Evolutionary conservation across 2,888 invertebrate genomes (phyloP), one percentile per base, ranked within the genome.

Genomic region (Xanthia icteritia): DNA sequence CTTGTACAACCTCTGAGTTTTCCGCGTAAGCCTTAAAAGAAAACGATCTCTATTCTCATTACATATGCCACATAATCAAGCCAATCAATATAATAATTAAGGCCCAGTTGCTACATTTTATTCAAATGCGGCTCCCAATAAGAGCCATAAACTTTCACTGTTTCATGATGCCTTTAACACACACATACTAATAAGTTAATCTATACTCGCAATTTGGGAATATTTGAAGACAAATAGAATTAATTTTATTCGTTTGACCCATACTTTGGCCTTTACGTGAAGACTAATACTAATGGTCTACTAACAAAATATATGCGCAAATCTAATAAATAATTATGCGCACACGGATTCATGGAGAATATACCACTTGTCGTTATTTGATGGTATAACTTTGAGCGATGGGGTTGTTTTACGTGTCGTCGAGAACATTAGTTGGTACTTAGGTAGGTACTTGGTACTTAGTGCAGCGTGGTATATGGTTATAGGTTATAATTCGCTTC

Each of bases 21-120:
- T 84, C 72, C 71, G 82, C 82, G 66, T 85, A 82, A 13, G 0
- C 66, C 66, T 67, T 84, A 77, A 85, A 83, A 73, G 54, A 75
- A 77, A 81, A 83, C 72, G 65, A 66, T 42, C 72, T 77, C 75
- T 5, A 69, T 60, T 74, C 65, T 58, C 79, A 84, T 88, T 81
- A 88, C 86, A 81, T 86, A 88, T 75, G 81, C 88, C 65, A 69
- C 82, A 77, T 85, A 86, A 88, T 88, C 85, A 88, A 88, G 42
- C 81, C 88, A 88, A 86, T 88, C 82, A 85, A 81, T 79, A 70
- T 82, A 82, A 83, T 86, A 82, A 83, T 86, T 76, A 85, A 79
- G 65, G 2, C 65, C 63, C 61, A 80, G 69, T 82, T 86, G 75
- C 84, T 81, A 81, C 77, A 88, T 82, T 78, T 87, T 77, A 86